These are phyloP conservation scores for Heteromurus nitidus DNA, from an alignment of 2,888 invertebrate species.

Conservation along the genomic window DNA sequence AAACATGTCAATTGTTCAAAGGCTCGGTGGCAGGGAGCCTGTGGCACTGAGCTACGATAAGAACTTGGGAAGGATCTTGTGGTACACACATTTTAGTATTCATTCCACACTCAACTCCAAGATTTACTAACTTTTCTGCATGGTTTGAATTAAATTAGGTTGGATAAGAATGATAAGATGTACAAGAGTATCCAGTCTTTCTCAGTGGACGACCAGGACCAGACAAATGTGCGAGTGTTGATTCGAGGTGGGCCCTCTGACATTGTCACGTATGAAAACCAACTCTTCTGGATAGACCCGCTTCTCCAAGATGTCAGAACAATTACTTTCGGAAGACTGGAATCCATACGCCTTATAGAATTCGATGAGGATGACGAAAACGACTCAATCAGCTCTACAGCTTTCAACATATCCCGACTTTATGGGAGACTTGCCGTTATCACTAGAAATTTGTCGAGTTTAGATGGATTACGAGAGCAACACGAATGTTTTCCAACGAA, in stretches of 20 bases:
- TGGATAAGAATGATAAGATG: background rate
- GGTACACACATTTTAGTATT: too few species aligned
- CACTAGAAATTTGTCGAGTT: conserved; percentile 50
- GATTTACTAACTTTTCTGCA: background rate
- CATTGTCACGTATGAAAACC: conserved; percentile 63
- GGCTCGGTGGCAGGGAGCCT: conserved; percentile 78
- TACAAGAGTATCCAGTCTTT: background rate
- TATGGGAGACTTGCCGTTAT: conserved; percentile 66
- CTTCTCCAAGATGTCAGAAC: conserved; percentile 58
- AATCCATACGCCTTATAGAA: background rate
- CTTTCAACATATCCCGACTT: too few species aligned
- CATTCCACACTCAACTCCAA: too few species aligned
- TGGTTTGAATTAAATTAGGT: background rate
- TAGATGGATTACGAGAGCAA: conserved; percentile 44
- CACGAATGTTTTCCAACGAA: conserved; percentile 67
- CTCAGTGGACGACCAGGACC: background rate
- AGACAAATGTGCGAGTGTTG: background rate
- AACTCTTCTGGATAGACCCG: conserved; percentile 71
- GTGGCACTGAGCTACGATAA: conserved; percentile 79
- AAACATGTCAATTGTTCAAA: conserved; percentile 77
- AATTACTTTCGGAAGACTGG: background rate
- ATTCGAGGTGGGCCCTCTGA: conserved; percentile 15
- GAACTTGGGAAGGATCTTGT: conserved; percentile 80
- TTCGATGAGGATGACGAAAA: conserved; percentile 18
- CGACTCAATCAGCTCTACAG: too few species aligned